These are phyloP conservation scores for Drosophila arizonae DNA, from an alignment of 1,140 invertebrate genomes.

Conservation along the genomic window DNA sequence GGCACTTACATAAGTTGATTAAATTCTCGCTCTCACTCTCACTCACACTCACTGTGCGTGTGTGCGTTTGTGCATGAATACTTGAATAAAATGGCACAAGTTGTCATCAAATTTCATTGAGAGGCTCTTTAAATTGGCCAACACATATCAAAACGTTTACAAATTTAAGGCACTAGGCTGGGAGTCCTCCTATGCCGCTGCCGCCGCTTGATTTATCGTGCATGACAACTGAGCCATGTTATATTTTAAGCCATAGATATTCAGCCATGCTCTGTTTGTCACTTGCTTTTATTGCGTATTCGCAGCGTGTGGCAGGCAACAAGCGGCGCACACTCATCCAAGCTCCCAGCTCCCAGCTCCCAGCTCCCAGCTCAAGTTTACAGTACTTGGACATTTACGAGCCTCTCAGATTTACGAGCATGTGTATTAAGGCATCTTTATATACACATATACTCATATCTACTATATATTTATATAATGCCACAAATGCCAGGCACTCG, in stretches of 20 bases:
- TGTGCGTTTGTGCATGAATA: not conserved
- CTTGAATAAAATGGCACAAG: conserved; percentile 14
- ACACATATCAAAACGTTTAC: conserved; percentile 43
- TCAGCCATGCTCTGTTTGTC: conserved; percentile 40
- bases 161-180: conserved; percentile 42
- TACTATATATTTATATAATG: not conserved
- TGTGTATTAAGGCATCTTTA: conserved; percentile 22
- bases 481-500: conserved; percentile 25
- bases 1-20: conserved; percentile 10
- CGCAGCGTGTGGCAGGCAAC: conserved; percentile 38
- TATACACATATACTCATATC: not conserved
- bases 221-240: conserved; percentile 56
- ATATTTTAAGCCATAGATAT: conserved; percentile 28
- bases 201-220: conserved; percentile 55
- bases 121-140: conserved; percentile 18
- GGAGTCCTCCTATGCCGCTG: not conserved
- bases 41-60: not conserved
- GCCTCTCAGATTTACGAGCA: conserved; percentile 35
- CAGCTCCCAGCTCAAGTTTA: conserved; percentile 20
- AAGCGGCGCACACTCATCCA: conserved; percentile 7
- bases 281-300: conserved; percentile 67
- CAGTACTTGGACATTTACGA: conserved; percentile 54
- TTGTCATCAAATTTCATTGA: conserved; percentile 17
- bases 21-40: not conserved
- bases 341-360: not conserved